Base-by-base conservation (phyloP, 2,113 vertebrate species). In the Ellobius talpinus region DNA sequence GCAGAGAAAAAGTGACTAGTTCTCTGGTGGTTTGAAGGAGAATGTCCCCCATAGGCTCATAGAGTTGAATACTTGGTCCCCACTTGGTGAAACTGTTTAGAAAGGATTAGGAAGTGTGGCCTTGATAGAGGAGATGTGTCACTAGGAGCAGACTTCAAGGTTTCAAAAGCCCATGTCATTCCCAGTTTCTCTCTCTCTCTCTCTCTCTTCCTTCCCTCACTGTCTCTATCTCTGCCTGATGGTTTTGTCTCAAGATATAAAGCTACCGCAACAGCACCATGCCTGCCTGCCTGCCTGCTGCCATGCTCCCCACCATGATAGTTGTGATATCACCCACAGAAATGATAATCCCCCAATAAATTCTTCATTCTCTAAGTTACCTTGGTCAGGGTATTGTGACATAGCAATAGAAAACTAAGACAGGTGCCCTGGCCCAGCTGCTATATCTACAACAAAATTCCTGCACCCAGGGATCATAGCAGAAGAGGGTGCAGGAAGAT, bases 171-270 rank as follows among this genome's bases (percentile, higher is more conserved):
- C 50, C 77, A 36, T 11, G 47, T 17, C 76, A 50, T 33, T 78
- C 74, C 74, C 68, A 36, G 7, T 33, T 31, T 3, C 14, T 29
- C 45, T 77, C 76, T 26, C 65, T 26, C 42, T 14, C 29, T 17
- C 45, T 73, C 68, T 19, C 31, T 68, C 7, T 29, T 52, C 31
- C 8, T 6, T 16, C 31, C 4, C 29, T 68, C 68, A 6, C 68
- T 31, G 0, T 45, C 14, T 13, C 0, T 45, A 16, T 21, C 31
- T 19, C 24, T 14, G 13, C 11, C 16, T 31, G 2, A 58, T 39
- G 79, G 7, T 9, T 78, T 3, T 78, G 7, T 78, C 76, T 78
- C 29, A 50, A 50, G 76, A 78, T 50, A 4, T 3, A 50, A 17
- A 77, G 76, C 7, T 50, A 77, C 76, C 33, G 29, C 76, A 17